Evolutionary conservation across 2,113 vertebrate species (phyloP), one percentile per base, ranked within the genome.

Genomic region (Turnix velox): DNA sequence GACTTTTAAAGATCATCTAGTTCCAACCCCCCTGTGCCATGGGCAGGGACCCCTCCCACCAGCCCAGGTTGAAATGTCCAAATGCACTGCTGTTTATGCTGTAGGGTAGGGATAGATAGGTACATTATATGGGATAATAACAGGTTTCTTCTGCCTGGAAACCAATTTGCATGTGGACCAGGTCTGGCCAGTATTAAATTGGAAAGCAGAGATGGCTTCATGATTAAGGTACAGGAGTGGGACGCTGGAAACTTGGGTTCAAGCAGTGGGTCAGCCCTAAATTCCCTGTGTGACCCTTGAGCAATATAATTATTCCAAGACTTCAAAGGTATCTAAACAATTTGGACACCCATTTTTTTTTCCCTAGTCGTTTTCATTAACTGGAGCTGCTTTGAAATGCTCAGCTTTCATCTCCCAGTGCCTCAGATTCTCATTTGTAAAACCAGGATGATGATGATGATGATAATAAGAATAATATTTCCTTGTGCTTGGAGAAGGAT

Each of bases 301-400:
- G 92, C 89, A 89, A 93, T 93, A 79, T 89, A 94, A 96, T 96
- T 93, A 93, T 96, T 95, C 84, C 0, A 14, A 89, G 78, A 96
- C 95, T 95, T 96, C 95, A 96, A 96, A 96, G 94, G 87, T 96
- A 93, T 93, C 88, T 89, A 92, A 95, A 95, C 94, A 96, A 91
- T 96, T 94, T 94, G 95, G 94, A 93, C 95, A 96, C 92, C 91
- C 91, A 94, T 94, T 96, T 95, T 95, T n/a, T n/a, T n/a, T n/a
- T n/a, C n/a, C n/a, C 74, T 81, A 96, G 96, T 92, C 91, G 89
- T 96, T 96, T 96, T 94, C 95, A 96, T 96, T 96, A 96, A 96
- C 94, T 89, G 92, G 89, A n/a, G 92, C 62, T 95, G 92, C 96
- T 96, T 96, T 96, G 96, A 96, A 96, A 96, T 85, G 67, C 77